Conservation (phyloP, 2,888 invertebrate species). For the Tipula helvola region DNA sequence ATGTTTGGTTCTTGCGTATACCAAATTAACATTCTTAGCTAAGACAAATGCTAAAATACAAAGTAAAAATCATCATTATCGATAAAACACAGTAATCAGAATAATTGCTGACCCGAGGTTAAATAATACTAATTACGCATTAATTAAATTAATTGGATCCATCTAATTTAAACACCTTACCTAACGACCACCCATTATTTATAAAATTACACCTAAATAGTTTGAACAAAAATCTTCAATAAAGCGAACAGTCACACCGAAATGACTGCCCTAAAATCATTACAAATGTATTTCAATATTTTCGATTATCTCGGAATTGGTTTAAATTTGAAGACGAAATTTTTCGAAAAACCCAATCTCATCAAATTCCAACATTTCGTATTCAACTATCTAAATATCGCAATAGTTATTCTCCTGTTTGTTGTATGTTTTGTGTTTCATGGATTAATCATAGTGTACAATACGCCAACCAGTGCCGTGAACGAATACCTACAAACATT, state of each 20-base stretch:
- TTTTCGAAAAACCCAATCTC: neutral
- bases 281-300: neutral
- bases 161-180: neutral
- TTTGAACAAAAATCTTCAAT: neutral
- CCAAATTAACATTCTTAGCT: too few relatives aligned
- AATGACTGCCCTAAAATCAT: neutral
- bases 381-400: neutral
- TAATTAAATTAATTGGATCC: too few relatives aligned
- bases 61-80: too few relatives aligned
- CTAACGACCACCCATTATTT: neutral
- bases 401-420: neutral
- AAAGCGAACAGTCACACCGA: neutral
- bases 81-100: too few relatives aligned
- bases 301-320: neutral
- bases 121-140: too few relatives aligned
- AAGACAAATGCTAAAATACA: too few relatives aligned
- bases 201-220: neutral
- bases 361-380: neutral
- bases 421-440: neutral
- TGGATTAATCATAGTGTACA: neutral
- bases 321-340: neutral
- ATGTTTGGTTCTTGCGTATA: too few relatives aligned
- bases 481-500: neutral
- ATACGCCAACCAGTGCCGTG: neutral
- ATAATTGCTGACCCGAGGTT: too few relatives aligned